These are phyloP conservation scores for Otocyon megalotis DNA, from an alignment of 2,113 vertebrate genomes.

Conservation along the genomic window DNA sequence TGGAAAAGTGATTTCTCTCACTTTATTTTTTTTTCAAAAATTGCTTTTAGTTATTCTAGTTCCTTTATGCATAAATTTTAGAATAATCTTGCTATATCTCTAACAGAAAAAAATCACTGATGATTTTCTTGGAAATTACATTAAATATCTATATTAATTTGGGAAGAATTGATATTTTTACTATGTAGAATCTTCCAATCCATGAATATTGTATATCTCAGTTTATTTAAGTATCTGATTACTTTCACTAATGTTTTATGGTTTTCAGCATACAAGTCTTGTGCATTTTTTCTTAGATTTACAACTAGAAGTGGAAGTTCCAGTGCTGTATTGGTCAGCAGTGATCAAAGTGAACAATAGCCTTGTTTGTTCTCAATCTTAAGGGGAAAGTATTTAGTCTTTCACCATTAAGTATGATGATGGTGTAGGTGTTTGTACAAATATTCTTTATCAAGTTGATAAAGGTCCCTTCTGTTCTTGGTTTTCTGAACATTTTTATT, in stretches of 20 bases:
- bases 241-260: background rate
- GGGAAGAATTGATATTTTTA: too few species aligned
- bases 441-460: too few species aligned
- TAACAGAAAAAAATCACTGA: background rate
- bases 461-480: too few species aligned
- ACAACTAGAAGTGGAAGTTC: background rate
- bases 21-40: background rate
- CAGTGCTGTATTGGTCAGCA: background rate
- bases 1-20: background rate
- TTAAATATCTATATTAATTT: background rate
- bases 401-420: too few species aligned
- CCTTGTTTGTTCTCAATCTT: background rate
- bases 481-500: too few species aligned
- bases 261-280: background rate
- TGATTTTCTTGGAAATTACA: background rate
- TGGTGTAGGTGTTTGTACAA: too few species aligned
- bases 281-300: conserved; percentile 4
- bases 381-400: too few species aligned
- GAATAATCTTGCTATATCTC: background rate
- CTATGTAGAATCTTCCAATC: background rate
- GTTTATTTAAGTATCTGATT: background rate
- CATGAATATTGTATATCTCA: background rate
- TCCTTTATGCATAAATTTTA: background rate
- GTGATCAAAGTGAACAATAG: background rate
- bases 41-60: background rate